Base-by-base conservation (phyloP, 1,140 invertebrate species). In the Sarcophaga bullata region DNA sequence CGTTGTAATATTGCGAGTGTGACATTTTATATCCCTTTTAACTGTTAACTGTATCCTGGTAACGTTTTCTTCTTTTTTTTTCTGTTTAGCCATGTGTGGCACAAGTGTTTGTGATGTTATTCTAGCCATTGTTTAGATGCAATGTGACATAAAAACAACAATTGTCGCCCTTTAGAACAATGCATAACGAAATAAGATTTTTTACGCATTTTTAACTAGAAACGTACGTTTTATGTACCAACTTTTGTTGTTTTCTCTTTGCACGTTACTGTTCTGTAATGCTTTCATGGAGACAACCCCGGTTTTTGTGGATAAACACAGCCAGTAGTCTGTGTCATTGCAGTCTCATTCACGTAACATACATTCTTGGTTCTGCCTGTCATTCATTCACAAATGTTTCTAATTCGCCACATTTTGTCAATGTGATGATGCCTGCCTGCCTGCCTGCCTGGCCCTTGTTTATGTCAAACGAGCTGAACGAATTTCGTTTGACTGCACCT, bases 111-210 rank as follows among this genome's bases (percentile, higher is more conserved):
- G 48, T 83, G 49, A 80, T 80, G 47, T 81, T 81, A 13, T 62
- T 78, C 54, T n/a, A 37, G 68, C 82, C 62, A 68, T 68, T 68
- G 37, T 81, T 81, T 72, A 11, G n/a, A 8, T 81, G 25, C 58
- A 50, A 25, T 81, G 17, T 52, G 17, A 81, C 80, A 73, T 37
- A 50, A 49, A 81, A 48, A 82, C 48, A 73, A 84, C 81, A 73
- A 80, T 84, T 83, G 83, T 81, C 81, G 83, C 83, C 81, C 82
- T 78, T 52, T 83, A 82, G 86, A 89, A 89, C 87, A 88, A 88
- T 87, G 84, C 88, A 86, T 87, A 85, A 85, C 88, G 87, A 89
- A 89, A 87, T 83, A 84, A 83, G 81, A 88, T 89, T 88, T 37
- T 37, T 89, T 89, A 86, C 86, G 88, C 88, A 84, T 85, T 85